phyloP scores from a whole-genome alignment of 1,140 invertebrate genomes.

The Anoplolepis gracilipes region DNA sequence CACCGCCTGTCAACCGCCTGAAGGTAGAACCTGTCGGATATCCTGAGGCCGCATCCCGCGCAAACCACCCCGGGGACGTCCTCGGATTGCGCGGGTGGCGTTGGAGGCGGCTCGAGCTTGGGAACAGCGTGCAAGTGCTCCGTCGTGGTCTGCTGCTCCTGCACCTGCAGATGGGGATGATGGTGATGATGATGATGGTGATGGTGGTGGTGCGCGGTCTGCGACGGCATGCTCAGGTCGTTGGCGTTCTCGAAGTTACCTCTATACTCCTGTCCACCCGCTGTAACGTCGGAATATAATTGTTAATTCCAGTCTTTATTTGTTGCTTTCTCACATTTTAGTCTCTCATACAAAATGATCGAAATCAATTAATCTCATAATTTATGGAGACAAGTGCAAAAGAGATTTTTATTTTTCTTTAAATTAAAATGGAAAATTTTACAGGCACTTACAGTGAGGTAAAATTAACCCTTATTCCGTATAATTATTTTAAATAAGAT shows the following conservation, averaged over 20 bases:
- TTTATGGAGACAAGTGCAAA: too few relatives aligned
- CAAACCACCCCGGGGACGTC: slow-evolving; percentile 88
- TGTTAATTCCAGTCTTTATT: too few relatives aligned
- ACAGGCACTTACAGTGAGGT: too few relatives aligned
- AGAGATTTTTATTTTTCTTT: not conserved
- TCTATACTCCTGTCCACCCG: slow-evolving; percentile 81
- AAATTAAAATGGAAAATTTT: too few relatives aligned
- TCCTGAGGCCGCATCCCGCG: slow-evolving; percentile 93
- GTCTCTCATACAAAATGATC: too few relatives aligned
- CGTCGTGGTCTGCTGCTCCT: slow-evolving; percentile 75
- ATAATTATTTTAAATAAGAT: too few relatives aligned
- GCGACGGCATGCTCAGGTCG: slow-evolving; percentile 81
- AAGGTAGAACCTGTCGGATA: slow-evolving; percentile 96
- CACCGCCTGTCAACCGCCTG: slow-evolving; percentile 96
- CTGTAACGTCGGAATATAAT: not conserved
- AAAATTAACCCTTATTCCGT: too few relatives aligned
- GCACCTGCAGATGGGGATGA: slow-evolving; percentile 79
- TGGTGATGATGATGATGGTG: slow-evolving; percentile 77
- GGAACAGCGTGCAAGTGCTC: slow-evolving; percentile 84
- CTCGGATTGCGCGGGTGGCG: slow-evolving; percentile 84
- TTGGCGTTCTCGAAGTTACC: slow-evolving; percentile 80
- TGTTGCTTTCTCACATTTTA: too few relatives aligned
- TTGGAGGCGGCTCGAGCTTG: slow-evolving; percentile 86
- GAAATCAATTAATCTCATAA: too few relatives aligned
- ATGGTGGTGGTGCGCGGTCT: slow-evolving; percentile 75